Percentiles rank a stretch among this genome's conserved stretches.
Evolutionary conservation across 2,888 invertebrate species (phyloP).

Genomic region (Megamerina dolium): DNA sequence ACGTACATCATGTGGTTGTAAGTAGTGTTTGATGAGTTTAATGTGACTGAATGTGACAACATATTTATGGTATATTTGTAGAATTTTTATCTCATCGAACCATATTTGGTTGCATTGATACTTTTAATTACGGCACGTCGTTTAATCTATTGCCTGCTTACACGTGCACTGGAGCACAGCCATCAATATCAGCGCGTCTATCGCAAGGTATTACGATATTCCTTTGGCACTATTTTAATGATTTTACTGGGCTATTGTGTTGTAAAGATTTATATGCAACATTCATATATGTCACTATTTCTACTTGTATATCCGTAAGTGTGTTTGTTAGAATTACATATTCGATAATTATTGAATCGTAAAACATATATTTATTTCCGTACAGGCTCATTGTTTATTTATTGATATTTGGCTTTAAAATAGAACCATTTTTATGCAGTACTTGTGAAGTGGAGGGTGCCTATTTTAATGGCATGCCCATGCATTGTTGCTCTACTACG

Average conservation of each 20-base stretch:
- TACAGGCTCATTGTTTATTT: constrained; percentile 72
- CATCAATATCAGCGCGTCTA: constrained; percentile 40
- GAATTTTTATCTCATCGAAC: constrained; percentile 93
- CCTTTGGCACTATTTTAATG: constrained; percentile 56
- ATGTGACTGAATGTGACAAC: neutral
- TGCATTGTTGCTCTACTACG: constrained; percentile 72
- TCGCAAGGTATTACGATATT: constrained; percentile 33
- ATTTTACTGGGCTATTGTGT: constrained; percentile 61
- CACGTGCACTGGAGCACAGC: constrained; percentile 53
- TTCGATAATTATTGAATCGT: neutral
- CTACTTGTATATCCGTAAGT: constrained; percentile 89
- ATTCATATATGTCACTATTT: constrained; percentile 71
- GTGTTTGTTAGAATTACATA: neutral
- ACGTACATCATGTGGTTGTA: constrained; percentile 83
- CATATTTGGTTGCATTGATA: constrained; percentile 78
- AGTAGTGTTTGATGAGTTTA: constrained; percentile 28
- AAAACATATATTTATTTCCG: too few relatives aligned
- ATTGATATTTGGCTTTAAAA: constrained; percentile 72
- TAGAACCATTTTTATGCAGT: constrained; percentile 69
- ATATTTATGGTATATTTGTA: constrained; percentile 48
- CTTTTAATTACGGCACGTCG: constrained; percentile 73
- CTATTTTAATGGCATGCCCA: constrained; percentile 55
- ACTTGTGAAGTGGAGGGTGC: constrained; percentile 44
- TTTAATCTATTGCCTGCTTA: constrained; percentile 62
- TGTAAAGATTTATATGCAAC: constrained; percentile 67